Base-by-base conservation (phyloP, 1,140 invertebrate species). In the Andrena cerasifolii region DNA sequence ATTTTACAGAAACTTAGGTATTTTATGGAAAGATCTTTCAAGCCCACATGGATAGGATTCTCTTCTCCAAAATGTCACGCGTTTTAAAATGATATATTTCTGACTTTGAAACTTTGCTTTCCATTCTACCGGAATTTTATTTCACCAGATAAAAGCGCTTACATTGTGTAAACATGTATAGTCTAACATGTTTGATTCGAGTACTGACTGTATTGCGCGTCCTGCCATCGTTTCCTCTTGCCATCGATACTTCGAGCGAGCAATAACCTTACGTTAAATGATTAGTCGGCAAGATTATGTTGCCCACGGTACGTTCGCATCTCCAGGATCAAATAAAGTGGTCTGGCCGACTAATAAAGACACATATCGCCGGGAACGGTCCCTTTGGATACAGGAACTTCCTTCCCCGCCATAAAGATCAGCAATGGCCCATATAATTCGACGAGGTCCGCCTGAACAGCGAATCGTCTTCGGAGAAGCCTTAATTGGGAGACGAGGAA, bases 381-480 rank as follows among this genome's bases (percentile, higher is more conserved):
- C 82, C 78, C 73, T 49, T 40, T 54, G 28, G 67, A 47, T 53
- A 43, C 28, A 43, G 67, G 6, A 71, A 58, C 65, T 47, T 70
- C 51, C 51, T 79, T 74, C 82, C 78, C 62, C 58, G 63, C 76
- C 76, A 82, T 82, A 85, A 85, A 86, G 79, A 86, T 86, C 76
- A 79, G 83, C 79, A 86, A 86, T 74, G 83, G 80, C 43, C 80
- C 84, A 82, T 85, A 82, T 85, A 86, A 86, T 86, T 86, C 74
- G 72, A 68, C 53, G 75, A 84, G 40, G 58, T 47, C 33, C 40
- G 43, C 7, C 54, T 16, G 45, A 16, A 16, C 62, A 33, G 18
- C 45, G 59, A 61, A 51, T 75, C 68, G 74, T 28, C 73, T 85
- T 81, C 65, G 74, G 59, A 54, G 75, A 65, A 85, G 28, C 31